These are phyloP conservation scores for Sarcophaga bullata DNA, from an alignment of 1,140 invertebrate species.

Conservation along the genomic window DNA sequence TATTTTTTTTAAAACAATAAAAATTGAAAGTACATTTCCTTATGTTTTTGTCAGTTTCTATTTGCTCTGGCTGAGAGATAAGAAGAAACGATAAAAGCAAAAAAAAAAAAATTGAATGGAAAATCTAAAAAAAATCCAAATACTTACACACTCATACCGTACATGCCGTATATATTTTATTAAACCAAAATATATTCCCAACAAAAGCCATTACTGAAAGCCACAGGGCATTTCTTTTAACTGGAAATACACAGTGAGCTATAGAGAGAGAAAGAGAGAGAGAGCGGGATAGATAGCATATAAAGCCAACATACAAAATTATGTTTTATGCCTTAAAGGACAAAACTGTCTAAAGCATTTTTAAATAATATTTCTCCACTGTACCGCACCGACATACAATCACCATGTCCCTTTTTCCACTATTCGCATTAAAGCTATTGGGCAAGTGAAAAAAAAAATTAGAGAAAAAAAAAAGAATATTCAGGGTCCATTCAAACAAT, in stretches of 20 bases:
- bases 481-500: too few species aligned
- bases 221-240: conserved; percentile 5
- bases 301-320: neutral
- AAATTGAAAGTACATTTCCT: neutral
- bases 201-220: conserved; percentile 24
- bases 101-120: too few species aligned
- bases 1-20: conserved; percentile 1
- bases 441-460: too few species aligned
- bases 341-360: conserved; percentile 12
- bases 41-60: conserved; percentile 22
- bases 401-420: neutral
- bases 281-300: too few species aligned
- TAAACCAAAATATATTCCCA: neutral
- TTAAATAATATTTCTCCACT: neutral
- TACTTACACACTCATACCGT: too few species aligned
- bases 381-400: neutral
- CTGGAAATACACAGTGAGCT: too few species aligned
- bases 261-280: too few species aligned
- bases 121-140: conserved; percentile 1
- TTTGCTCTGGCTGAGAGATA: neutral
- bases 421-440: neutral
- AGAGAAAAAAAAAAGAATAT: too few species aligned
- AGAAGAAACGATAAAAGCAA: too few species aligned
- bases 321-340: conserved; percentile 3
- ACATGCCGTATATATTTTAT: neutral